A percentile compares a stretch with the other conserved stretches of the same genome.
These are phyloP conservation scores for Pharmacophagus antenor DNA, from an alignment of 2,888 invertebrate species.

Conservation along the genomic window DNA sequence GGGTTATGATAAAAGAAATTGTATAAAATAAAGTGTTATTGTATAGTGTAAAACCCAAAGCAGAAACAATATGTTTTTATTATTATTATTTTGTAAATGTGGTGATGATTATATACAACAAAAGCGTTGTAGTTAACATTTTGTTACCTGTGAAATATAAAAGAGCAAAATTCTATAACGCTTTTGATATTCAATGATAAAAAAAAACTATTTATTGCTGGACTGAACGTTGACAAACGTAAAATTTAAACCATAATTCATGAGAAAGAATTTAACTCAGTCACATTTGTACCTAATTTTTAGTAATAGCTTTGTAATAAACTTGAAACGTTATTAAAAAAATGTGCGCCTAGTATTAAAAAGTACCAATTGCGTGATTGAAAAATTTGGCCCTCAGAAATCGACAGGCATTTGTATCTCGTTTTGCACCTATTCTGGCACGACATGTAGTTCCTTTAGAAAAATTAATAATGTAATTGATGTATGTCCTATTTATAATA, in stretches of 20 bases:
- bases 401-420: constrained; percentile 2
- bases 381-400: constrained; percentile 1
- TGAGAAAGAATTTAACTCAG: constrained; percentile 13
- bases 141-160: constrained; percentile 5
- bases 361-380: constrained; percentile 3
- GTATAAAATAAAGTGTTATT: not conserved
- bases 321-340: not conserved
- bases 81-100: not conserved
- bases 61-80: not conserved
- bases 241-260: not conserved
- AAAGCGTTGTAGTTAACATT: not conserved
- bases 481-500: constrained; percentile 8
- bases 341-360: constrained; percentile 6
- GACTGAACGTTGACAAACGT: constrained; percentile 4
- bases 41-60: not conserved
- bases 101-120: not conserved
- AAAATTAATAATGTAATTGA: not conserved
- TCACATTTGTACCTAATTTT: constrained; percentile 15
- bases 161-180: not conserved
- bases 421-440: constrained; percentile 9
- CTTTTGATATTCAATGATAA: not conserved
- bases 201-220: constrained; percentile 21
- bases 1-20: not conserved
- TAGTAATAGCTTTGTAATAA: not conserved
- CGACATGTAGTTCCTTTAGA: constrained; percentile 27